These are phyloP conservation scores for Athalia rosae DNA, from an alignment of 2,888 invertebrate species.

Conservation along the genomic window DNA sequence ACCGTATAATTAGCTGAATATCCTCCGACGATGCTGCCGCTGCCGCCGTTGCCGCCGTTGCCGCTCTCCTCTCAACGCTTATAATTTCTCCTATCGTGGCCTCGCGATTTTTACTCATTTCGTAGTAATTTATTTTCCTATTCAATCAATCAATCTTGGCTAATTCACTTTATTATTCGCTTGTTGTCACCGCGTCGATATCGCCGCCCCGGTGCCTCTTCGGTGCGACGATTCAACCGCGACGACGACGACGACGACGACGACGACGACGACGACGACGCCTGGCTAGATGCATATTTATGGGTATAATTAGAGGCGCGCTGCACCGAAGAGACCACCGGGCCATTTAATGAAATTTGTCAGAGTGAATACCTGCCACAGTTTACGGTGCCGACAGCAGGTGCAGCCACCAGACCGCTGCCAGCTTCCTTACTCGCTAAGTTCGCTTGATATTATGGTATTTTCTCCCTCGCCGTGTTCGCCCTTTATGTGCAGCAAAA, in stretches of 20 bases:
- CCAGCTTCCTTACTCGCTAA: background rate
- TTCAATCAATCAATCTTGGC: too few relatives aligned
- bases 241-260: too few relatives aligned
- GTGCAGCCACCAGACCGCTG: background rate
- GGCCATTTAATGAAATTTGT: slow-evolving; percentile 7
- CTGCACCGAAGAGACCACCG: background rate
- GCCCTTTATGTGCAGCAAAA: background rate
- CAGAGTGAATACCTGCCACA: background rate
- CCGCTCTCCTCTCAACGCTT: background rate
- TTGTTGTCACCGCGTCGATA: too few relatives aligned
- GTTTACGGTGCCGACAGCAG: slow-evolving; percentile 6
- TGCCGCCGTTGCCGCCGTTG: background rate
- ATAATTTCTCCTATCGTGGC: too few relatives aligned
- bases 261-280: too few relatives aligned
- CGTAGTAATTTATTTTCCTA: too few relatives aligned
- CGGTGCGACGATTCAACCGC: too few relatives aligned
- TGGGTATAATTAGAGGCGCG: background rate
- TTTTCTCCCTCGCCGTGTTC: background rate
- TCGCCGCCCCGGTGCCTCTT: too few relatives aligned
- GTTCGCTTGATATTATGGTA: background rate
- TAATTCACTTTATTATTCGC: too few relatives aligned
- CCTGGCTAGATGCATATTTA: background rate
- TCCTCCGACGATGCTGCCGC: background rate
- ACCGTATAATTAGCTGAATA: slow-evolving; percentile 12
- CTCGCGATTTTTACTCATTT: too few relatives aligned